Conservation (phyloP, 1,140 invertebrate species). For the Gonatopus flavifemur region DNA sequence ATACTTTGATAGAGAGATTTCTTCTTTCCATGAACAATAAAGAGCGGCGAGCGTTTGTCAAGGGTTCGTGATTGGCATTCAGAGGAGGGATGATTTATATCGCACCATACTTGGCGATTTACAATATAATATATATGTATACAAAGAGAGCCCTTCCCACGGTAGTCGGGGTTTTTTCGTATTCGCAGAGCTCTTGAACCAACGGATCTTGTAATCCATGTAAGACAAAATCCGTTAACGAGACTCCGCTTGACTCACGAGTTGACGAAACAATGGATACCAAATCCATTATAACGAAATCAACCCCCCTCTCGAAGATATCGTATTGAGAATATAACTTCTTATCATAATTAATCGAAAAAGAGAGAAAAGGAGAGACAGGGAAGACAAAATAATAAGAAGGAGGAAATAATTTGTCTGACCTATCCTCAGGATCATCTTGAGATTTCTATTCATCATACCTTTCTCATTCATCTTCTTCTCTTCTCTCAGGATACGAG, state of each 20-base stretch:
- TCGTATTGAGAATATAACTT: constrained; percentile 6
- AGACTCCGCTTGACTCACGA: constrained; percentile 46
- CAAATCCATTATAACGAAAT: constrained; percentile 13
- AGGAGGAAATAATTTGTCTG: constrained; percentile 15
- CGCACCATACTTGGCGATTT: constrained; percentile 1
- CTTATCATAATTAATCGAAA: constrained; percentile 11
- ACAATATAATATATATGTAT: constrained; percentile 9
- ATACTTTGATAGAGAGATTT: no score
- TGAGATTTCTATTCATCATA: no score
- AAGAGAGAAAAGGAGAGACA: constrained; percentile 8
- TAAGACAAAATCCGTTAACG: constrained; percentile 56
- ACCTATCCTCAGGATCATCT: no score
- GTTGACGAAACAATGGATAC: constrained; percentile 42
- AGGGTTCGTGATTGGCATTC: no score
- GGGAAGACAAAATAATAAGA: constrained; percentile 5
- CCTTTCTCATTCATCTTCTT: no score
- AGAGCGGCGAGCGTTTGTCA: no score
- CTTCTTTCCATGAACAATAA: no score
- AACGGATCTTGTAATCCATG: constrained; percentile 48
- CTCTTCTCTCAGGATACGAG: no score
- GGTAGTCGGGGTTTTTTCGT: not conserved
- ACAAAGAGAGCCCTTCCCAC: constrained; percentile 16
- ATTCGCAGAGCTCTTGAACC: constrained; percentile 11
- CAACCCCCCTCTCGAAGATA: constrained; percentile 26
- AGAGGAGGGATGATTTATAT: not conserved